Percentiles rank a stretch among this genome's conserved stretches.
Evolutionary conservation across 2,888 invertebrate genomes (phyloP).

Genomic region (Tenthredo amoena): DNA sequence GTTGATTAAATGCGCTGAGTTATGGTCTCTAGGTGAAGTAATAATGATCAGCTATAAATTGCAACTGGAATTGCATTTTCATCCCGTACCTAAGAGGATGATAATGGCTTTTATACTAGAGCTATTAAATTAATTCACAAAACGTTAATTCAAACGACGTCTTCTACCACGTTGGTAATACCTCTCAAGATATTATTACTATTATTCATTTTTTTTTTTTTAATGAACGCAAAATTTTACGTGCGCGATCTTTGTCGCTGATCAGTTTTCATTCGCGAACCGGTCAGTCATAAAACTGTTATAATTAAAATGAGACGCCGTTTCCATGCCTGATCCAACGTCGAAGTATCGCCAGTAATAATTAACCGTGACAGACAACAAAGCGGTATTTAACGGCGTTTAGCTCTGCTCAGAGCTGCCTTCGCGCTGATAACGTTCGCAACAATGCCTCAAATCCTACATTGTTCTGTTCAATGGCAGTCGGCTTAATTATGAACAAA

Average conservation of each 20-base stretch:
- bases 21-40: slow-evolving; percentile 47
- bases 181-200: background rate
- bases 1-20: slow-evolving; percentile 50
- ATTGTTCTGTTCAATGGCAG: slow-evolving; percentile 71
- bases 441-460: slow-evolving; percentile 72
- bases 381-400: slow-evolving; percentile 73
- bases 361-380: slow-evolving; percentile 74
- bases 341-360: slow-evolving; percentile 60
- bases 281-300: slow-evolving; percentile 30
- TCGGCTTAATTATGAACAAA: slow-evolving; percentile 73
- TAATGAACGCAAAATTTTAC: background rate
- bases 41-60: slow-evolving; percentile 51
- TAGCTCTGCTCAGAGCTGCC: slow-evolving; percentile 64
- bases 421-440: slow-evolving; percentile 69
- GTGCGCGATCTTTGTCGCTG: background rate
- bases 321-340: slow-evolving; percentile 35
- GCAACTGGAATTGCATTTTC: slow-evolving; percentile 46
- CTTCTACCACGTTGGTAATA: background rate
- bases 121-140: slow-evolving; percentile 35
- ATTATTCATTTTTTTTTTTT: background rate
- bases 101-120: slow-evolving; percentile 39
- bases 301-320: slow-evolving; percentile 20
- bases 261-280: slow-evolving; percentile 4
- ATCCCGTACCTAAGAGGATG: slow-evolving; percentile 27
- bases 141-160: slow-evolving; percentile 21